Evolutionary conservation across 2,797 vertebrate species (phyloP), one percentile per base, ranked within the genome.

Genomic region (Acrossocheilus wenchowensis): DNA sequence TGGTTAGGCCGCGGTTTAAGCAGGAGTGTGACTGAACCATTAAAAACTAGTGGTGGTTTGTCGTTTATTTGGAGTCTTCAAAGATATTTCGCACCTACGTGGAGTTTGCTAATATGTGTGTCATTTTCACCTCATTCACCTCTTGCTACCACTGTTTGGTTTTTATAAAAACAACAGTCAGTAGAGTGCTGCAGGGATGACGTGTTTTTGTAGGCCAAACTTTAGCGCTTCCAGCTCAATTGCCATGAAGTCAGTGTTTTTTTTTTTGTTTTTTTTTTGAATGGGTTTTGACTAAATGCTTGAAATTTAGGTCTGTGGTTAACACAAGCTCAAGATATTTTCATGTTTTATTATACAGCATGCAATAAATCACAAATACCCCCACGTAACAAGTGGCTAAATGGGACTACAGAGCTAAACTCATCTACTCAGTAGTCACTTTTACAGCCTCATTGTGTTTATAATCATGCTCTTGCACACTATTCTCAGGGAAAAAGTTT

Each of bases 21-120:
- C 1, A 2, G 43, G 39, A 60, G 52, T 73, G 81, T 83, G n/a
- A 83, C 81, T 15, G 26, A 26, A 71, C 71, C 9, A 66, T 77
- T 68, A 30, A 77, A 77, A 54, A 11, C 41, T 30, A 78, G 14
- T 26, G 60, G 8, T 52, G 60, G 57, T 84, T 48, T 36, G 12
- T 52, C 23, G 8, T 66, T 52, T 41, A 75, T 52, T 52, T 68
- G 30, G 15, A 73, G 36, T 41, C 12, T 69, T 52, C 2, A 69
- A 69, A 54, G 5, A 54, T 34, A 45, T 60, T 66, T 52, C 23
- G 6, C 15, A 54, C 45, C 60, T 66, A 68, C 1, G 5, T 69
- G 10, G 17, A 0, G 0, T 57, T 71, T 83, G 17, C 36, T 26
- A 68, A 50, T 78, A 84, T 78, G 30, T 78, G 8, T 43, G 57